Percentiles rank a stretch among this genome's conserved stretches.
Conservation (phyloP, 2,797 vertebrate species). For the Onychomys leucogaster region DNA sequence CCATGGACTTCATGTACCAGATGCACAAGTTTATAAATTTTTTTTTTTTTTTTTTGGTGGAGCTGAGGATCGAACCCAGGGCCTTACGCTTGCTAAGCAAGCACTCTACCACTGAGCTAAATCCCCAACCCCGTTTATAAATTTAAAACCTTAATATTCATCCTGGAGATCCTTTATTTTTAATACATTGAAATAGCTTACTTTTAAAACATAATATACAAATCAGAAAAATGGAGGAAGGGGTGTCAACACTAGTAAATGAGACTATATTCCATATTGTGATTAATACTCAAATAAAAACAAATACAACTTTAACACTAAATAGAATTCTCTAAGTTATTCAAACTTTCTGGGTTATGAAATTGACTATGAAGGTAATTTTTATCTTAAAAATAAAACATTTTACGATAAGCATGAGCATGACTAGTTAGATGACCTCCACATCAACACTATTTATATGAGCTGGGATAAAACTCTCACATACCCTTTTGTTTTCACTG, state of each 20-base stretch:
- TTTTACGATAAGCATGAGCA: slow-evolving; percentile 38
- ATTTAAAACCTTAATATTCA: slow-evolving; percentile 39
- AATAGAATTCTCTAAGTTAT: background rate
- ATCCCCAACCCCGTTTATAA: no score
- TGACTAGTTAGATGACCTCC: background rate
- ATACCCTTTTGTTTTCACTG: slow-evolving; percentile 20
- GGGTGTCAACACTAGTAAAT: slow-evolving; percentile 14
- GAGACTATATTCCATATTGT: background rate
- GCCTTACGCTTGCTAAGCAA: no score
- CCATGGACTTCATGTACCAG: slow-evolving; percentile 5
- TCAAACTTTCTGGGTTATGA: slow-evolving; percentile 36
- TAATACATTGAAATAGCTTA: slow-evolving; percentile 24
- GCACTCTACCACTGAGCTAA: no score
- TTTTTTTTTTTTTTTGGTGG: no score
- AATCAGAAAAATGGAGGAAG: slow-evolving; percentile 38
- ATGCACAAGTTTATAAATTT: background rate
- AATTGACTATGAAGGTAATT: background rate
- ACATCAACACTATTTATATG: slow-evolving; percentile 4
- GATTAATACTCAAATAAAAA: slow-evolving; percentile 36
- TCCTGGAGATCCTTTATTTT: slow-evolving; percentile 39
- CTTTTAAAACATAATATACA: slow-evolving; percentile 34
- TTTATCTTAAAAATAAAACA: slow-evolving; percentile 48
- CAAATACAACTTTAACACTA: background rate
- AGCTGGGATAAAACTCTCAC: background rate
- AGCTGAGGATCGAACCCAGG: no score